phyloP scores from a whole-genome alignment of 2,797 vertebrate species.

The Hemitrygon akajei region DNA sequence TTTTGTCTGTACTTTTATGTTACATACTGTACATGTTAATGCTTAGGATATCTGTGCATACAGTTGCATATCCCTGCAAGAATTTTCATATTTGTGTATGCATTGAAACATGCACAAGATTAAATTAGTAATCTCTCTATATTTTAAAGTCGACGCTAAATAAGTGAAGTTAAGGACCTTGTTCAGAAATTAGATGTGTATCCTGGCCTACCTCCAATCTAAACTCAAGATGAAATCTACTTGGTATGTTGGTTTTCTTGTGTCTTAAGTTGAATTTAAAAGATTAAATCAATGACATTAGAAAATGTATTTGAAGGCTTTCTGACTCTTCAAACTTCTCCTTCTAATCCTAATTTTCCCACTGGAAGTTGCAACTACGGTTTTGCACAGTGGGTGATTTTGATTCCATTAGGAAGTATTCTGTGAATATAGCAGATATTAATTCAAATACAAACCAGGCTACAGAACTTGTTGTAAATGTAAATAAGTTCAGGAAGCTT shows the following conservation, averaged over 20 bases:
- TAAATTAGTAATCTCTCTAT: slow-evolving; percentile 2
- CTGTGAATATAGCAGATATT: no score
- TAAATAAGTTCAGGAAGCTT: no score
- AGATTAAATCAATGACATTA: background rate
- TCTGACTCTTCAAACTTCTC: background rate
- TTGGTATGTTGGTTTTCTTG: background rate
- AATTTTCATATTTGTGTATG: no score
- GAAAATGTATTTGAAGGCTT: background rate
- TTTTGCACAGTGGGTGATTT: background rate
- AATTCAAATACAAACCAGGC: no score
- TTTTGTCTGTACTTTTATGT: background rate
- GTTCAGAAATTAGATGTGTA: background rate
- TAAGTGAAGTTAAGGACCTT: background rate
- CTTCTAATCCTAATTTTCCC: background rate
- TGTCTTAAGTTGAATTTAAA: background rate
- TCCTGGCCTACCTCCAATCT: background rate
- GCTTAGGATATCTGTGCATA: background rate
- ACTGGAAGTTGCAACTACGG: background rate
- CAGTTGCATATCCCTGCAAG: background rate
- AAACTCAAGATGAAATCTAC: background rate
- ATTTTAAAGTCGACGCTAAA: background rate
- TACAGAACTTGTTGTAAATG: no score
- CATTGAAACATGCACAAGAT: background rate
- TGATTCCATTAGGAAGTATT: background rate
- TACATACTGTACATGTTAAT: no score